Conservation (phyloP, 1,140 invertebrate genomes). For the Eufriesea mexicana region DNA sequence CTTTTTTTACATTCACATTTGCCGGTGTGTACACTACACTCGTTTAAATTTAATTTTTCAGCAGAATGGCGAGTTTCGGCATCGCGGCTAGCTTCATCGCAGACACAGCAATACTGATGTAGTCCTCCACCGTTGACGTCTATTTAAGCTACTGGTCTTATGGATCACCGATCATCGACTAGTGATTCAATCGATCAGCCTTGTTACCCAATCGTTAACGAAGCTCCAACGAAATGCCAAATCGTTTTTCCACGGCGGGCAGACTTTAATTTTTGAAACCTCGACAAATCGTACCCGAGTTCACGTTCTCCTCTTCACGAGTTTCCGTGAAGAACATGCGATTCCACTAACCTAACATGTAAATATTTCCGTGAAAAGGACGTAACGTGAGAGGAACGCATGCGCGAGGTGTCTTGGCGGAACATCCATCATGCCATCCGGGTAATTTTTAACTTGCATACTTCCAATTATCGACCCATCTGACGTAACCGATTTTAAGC, state of each 20-base stretch:
- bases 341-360: background rate
- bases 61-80: background rate
- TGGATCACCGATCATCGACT: background rate
- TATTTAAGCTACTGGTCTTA: background rate
- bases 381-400: background rate
- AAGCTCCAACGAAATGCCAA: background rate
- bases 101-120: background rate
- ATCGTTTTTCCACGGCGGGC: too few relatives aligned
- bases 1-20: background rate
- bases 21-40: too few relatives aligned
- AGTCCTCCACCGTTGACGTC: background rate
- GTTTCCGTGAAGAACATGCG: too few relatives aligned
- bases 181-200: background rate
- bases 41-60: too few relatives aligned
- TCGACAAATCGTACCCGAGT: too few relatives aligned
- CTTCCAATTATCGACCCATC: background rate
- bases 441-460: background rate
- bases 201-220: background rate
- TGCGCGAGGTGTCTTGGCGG: background rate
- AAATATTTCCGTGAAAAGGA: background rate
- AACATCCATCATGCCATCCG: background rate
- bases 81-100: background rate
- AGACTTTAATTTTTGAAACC: background rate
- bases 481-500: background rate
- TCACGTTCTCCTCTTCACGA: background rate